These are phyloP conservation scores for Drosophila anomelani DNA, from an alignment of 2,888 invertebrate genomes.

Conservation along the genomic window DNA sequence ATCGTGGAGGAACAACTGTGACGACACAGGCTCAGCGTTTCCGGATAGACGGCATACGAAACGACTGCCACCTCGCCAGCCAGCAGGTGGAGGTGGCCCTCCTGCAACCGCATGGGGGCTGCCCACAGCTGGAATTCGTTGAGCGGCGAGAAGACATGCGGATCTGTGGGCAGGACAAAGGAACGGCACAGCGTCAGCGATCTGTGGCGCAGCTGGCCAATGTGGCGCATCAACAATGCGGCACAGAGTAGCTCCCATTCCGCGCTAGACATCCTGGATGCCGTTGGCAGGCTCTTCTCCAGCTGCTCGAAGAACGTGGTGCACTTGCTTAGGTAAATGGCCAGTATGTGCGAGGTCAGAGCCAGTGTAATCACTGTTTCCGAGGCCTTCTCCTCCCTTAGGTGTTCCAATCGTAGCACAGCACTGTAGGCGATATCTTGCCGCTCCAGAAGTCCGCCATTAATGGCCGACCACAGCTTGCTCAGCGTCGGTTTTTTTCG, in stretches of 20 bases:
- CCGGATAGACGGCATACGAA: constrained; percentile 67
- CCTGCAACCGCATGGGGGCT: constrained; percentile 59
- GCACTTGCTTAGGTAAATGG: constrained; percentile 70
- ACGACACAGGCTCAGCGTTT: constrained; percentile 65
- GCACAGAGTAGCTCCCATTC: constrained; percentile 72
- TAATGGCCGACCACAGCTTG: constrained; percentile 70
- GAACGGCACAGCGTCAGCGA: constrained; percentile 71
- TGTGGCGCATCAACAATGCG: constrained; percentile 68
- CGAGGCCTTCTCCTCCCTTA: constrained; percentile 56
- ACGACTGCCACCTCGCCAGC: constrained; percentile 69
- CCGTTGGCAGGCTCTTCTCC: constrained; percentile 66
- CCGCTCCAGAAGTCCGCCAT: constrained; percentile 65
- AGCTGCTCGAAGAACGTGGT: constrained; percentile 70
- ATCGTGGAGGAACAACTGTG: constrained; percentile 66
- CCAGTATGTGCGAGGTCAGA: constrained; percentile 64
- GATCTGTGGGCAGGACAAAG: constrained; percentile 72
- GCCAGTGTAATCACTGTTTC: constrained; percentile 58
- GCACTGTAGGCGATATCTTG: constrained; percentile 67
- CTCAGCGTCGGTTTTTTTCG: constrained; percentile 72
- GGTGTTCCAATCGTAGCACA: constrained; percentile 61
- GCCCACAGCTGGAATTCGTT: constrained; percentile 69
- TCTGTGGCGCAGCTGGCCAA: constrained; percentile 68
- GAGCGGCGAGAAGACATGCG: constrained; percentile 67
- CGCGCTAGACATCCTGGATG: constrained; percentile 63
- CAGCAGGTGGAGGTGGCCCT: constrained; percentile 65